Evolutionary conservation across 2,888 invertebrate genomes (phyloP).

Genomic region (Eilema depressum): DNA sequence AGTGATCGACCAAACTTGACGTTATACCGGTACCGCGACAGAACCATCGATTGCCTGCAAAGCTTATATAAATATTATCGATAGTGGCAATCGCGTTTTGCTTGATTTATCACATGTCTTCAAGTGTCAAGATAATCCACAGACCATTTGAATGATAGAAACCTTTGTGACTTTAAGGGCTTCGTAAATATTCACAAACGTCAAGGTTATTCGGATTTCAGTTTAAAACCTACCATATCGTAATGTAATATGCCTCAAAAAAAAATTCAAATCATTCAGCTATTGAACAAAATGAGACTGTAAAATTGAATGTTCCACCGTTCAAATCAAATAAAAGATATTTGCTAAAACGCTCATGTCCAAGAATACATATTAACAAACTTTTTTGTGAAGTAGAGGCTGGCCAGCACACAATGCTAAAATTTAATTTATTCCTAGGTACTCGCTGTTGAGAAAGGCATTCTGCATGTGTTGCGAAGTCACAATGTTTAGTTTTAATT

Average conservation of each 20-base stretch:
- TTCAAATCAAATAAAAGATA: conserved; percentile 26
- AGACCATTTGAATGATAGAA: conserved; percentile 14
- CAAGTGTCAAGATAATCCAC: conserved; percentile 38
- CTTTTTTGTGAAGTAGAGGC: conserved; percentile 28
- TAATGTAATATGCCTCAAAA: not conserved
- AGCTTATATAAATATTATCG: conserved; percentile 29
- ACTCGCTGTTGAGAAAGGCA: conserved; percentile 49
- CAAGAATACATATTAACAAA: conserved; percentile 12
- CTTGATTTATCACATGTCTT: conserved; percentile 45
- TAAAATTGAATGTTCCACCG: conserved; percentile 8
- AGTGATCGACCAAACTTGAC: conserved; percentile 61
- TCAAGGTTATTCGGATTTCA: not conserved
- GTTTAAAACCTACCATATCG: not conserved
- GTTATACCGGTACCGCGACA: conserved; percentile 27
- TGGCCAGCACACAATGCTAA: conserved; percentile 46
- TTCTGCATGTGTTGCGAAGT: conserved; percentile 45
- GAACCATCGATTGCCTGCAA: conserved; percentile 18
- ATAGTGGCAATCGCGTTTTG: conserved; percentile 27
- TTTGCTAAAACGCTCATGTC: conserved; percentile 24
- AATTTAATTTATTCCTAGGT: conserved; percentile 56
- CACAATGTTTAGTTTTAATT: conserved; percentile 43
- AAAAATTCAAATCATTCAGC: not conserved
- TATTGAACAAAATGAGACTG: conserved; percentile 1
- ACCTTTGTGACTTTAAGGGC: not conserved
- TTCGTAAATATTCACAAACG: not conserved